Base-by-base conservation (phyloP, 53 echinoderm and acorn worm genomes). In the Henricia sp. region DNA sequence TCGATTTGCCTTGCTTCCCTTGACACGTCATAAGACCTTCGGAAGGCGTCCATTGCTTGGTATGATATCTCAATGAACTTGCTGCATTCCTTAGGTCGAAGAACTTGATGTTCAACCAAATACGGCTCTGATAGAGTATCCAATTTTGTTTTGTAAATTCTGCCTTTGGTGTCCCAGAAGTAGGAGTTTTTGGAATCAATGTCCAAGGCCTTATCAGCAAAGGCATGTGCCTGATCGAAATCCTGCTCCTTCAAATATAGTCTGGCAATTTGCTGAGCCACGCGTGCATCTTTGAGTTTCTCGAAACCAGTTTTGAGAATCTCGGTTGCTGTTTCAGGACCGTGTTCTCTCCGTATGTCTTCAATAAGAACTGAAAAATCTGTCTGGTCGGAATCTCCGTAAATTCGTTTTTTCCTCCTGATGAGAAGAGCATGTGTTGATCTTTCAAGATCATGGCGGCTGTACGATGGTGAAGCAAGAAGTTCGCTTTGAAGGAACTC, bases 361-460 rank as follows among this genome's bases (percentile, higher is more conserved):
- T 89, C 89, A 59, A 95, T 92, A 9, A 95, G 88, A 43, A 68
- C 84, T 4, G 95, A 85, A 90, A 92, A 95, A 6, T 59, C 63
- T 36, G 92, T 89, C 36, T 92, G 71, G 4, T n/a, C 5, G 21
- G 71, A 66, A 44, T 92, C 84, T 27, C 80, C 88, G 37, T 50
- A 27, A 32, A 58, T 42, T 28, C 59, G 62, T 26, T 82, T 86
- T 59, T 67, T 82, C 35, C 95, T 82, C 30, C 82, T 64, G 36
- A 89, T 90, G 43, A 95, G 78, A 48, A 95, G 48, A 30, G 84
- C 82, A 24, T 77, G 66, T 8, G 84, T 87, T 52, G 50, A 42
- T 21, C n/a, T 50, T 4, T 4, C 30, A 3, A 91, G 64, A 21
- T 74, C 38, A 16, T 70, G 41, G 17, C 50, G 36, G 34, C 83